These are phyloP conservation scores for Listrodromus nycthemerus DNA, from an alignment of 2,888 invertebrate species.

Conservation along the genomic window DNA sequence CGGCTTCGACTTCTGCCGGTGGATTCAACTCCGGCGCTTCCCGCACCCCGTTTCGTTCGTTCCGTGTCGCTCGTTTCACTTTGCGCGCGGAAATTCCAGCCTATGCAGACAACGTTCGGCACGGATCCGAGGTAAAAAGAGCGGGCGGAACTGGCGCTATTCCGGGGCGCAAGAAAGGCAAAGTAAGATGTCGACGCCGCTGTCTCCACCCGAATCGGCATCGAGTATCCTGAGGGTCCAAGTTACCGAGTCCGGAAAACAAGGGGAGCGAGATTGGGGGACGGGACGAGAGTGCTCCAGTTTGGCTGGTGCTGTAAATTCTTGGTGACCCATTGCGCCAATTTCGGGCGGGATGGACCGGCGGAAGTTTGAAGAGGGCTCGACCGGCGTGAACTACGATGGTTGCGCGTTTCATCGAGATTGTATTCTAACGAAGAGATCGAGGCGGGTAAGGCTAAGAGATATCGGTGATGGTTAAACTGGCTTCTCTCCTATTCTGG, in stretches of 20 bases:
- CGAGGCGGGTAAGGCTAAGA: conserved; percentile 40
- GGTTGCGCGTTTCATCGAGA: conserved; percentile 17
- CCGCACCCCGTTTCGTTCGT: not conserved
- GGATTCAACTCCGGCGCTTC: not conserved
- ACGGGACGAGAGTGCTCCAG: conserved; percentile 1
- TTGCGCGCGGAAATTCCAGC: not conserved
- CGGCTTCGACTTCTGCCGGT: conserved; percentile 46
- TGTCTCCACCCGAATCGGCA: not conserved
- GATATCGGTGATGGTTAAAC: conserved; percentile 20
- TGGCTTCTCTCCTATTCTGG: conserved; percentile 55
- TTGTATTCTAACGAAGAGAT: conserved; percentile 30
- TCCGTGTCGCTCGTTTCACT: not conserved
- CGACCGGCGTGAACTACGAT: conserved; percentile 30
- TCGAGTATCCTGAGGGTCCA: not conserved
- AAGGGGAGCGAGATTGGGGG: not conserved
- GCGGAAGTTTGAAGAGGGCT: conserved; percentile 34
- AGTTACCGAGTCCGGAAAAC: conserved; percentile 16
- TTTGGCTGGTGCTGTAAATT: conserved; percentile 58
- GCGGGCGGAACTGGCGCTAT: not conserved
- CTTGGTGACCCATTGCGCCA: conserved; percentile 70
- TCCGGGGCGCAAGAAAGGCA: not conserved
- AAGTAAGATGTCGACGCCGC: not conserved
- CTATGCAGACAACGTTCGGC: not conserved
- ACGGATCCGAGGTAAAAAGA: not conserved
- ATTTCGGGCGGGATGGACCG: conserved; percentile 43